Percentiles rank a stretch among this genome's conserved stretches.
Evolutionary conservation across 2,888 invertebrate genomes (phyloP).

Genomic region (Microplitis deprimator): DNA sequence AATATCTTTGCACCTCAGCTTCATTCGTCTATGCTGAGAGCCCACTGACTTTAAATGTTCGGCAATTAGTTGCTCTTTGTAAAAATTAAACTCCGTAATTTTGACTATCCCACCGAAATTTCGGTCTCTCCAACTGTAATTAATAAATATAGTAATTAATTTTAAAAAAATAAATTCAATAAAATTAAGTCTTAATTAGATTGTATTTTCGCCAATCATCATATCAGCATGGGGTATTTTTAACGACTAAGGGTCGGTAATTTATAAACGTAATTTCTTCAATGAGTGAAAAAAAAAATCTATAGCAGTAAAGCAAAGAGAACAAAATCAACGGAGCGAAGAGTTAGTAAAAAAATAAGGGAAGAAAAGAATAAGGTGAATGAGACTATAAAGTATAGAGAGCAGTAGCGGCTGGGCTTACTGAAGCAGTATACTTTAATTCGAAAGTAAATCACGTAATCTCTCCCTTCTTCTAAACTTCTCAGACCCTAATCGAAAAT

Average conservation of each 20-base stretch:
- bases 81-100: conserved; percentile 43
- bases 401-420: conserved; percentile 30
- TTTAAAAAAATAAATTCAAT: neutral
- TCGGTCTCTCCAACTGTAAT: neutral
- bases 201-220: conserved; percentile 15
- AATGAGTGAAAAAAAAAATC: conserved; percentile 18
- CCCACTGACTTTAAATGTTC: conserved; percentile 36
- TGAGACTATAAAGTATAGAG: conserved; percentile 13
- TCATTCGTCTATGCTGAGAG: conserved; percentile 3
- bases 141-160: neutral
- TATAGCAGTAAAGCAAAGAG: neutral
- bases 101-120: conserved; percentile 27
- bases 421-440: conserved; percentile 43
- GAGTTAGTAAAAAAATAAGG: neutral
- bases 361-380: conserved; percentile 17
- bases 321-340: conserved; percentile 10
- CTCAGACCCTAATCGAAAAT: conserved; percentile 30
- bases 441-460: conserved; percentile 48
- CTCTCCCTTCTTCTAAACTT: conserved; percentile 35
- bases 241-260: conserved; percentile 43
- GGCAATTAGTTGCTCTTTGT: conserved; percentile 50
- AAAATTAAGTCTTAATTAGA: neutral
- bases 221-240: conserved; percentile 9
- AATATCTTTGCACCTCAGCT: conserved; percentile 31
- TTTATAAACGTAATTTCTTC: neutral